phyloP scores from a whole-genome alignment of 2,113 vertebrate species.

The Coracopsis vasa region DNA sequence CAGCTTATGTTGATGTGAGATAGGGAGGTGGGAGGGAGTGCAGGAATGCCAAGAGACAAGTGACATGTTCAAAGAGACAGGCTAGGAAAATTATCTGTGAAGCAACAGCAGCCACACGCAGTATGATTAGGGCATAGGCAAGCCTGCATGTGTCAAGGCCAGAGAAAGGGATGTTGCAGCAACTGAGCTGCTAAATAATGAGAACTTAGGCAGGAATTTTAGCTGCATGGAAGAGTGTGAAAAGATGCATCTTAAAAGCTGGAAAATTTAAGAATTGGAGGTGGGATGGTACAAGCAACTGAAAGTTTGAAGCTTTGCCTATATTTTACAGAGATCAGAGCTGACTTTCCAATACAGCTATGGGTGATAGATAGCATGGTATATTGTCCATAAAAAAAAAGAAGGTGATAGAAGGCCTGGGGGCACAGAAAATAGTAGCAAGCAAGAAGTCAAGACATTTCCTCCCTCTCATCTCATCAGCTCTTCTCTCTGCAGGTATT shows the following conservation, averaged over 20 bases:
- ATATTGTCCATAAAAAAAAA: background rate
- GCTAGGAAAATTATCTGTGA: slow-evolving; percentile 44
- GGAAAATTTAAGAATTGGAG: background rate
- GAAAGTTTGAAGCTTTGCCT: background rate
- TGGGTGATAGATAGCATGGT: background rate
- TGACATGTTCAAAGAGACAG: slow-evolving; percentile 43
- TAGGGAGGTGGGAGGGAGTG: background rate
- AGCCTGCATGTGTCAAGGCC: background rate
- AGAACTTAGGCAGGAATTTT: background rate
- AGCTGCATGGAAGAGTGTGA: background rate
- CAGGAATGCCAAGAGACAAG: background rate
- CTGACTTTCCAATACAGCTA: fast-evolving
- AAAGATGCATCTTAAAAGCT: background rate
- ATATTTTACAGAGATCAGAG: background rate
- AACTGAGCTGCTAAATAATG: background rate
- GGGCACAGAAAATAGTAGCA: background rate
- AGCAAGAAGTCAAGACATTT: background rate
- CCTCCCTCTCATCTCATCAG: background rate
- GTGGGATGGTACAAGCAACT: background rate
- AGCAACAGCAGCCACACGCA: background rate
- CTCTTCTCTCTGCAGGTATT: background rate
- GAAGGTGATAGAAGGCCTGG: background rate
- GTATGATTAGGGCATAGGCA: background rate
- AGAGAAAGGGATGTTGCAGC: background rate
- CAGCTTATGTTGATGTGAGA: slow-evolving; percentile 34